These are phyloP conservation scores for Clarias magur DNA, from an alignment of 2,113 vertebrate species.

Conservation along the genomic window DNA sequence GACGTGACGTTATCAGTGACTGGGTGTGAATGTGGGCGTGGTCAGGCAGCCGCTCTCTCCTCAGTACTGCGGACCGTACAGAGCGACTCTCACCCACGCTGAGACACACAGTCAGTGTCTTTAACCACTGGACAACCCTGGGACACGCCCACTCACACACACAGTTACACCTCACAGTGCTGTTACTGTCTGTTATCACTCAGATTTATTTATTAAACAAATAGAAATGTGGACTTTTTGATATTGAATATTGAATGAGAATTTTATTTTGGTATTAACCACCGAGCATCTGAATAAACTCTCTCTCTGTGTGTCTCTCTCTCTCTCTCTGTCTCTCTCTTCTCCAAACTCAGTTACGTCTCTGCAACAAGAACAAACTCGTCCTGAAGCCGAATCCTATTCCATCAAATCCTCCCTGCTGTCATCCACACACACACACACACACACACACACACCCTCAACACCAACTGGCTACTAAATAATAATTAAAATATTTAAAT, in stretches of 20 bases:
- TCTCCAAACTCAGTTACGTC: neutral
- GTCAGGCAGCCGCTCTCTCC: no score
- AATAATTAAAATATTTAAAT: neutral
- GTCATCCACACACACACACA: neutral
- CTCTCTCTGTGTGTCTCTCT: neutral
- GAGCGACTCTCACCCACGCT: no score
- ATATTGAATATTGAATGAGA: neutral
- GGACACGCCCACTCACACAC: no score
- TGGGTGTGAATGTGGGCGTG: no score
- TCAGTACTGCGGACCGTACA: no score
- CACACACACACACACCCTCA: neutral
- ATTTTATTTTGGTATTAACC: neutral
- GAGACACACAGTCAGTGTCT: no score
- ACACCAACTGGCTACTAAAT: neutral
- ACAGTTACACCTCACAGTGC: no score
- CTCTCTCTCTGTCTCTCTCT: no score
- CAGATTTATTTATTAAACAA: no score
- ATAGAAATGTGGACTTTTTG: neutral
- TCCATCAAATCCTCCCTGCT: neutral
- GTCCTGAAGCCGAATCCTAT: conserved; percentile 11
- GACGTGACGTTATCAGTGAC: no score
- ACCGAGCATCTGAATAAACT: neutral
- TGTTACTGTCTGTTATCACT: no score
- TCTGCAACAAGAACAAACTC: conserved; percentile 22
- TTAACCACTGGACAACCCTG: no score